phyloP scores from a whole-genome alignment of 2,888 invertebrate genomes.

The Sinopyrophorus schimmeli region DNA sequence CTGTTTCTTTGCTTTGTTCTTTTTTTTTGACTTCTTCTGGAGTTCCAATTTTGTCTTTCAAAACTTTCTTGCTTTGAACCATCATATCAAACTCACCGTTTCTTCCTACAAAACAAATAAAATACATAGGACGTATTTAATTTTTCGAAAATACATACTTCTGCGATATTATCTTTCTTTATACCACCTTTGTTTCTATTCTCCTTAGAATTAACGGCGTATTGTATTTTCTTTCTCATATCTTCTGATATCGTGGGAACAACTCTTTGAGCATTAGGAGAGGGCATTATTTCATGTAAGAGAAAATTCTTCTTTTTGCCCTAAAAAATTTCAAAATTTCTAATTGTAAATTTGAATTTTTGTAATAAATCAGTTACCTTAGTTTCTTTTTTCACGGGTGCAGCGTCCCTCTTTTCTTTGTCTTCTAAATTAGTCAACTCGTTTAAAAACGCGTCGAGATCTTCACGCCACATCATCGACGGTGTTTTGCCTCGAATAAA shows the following conservation, averaged over 20 bases:
- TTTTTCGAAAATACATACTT: conserved; percentile 45
- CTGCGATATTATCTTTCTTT: conserved; percentile 61
- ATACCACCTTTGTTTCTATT: conserved; percentile 61
- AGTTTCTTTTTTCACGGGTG: conserved; percentile 44
- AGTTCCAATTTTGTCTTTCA: conserved; percentile 60
- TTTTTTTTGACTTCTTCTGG: conserved; percentile 58
- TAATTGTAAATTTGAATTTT: too few relatives aligned
- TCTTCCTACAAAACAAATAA: conserved; percentile 52
- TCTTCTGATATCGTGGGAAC: conserved; percentile 74
- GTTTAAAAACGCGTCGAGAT: conserved; percentile 74
- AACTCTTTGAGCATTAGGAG: conserved; percentile 68
- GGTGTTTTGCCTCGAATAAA: conserved; percentile 72
- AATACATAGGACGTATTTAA: too few relatives aligned
- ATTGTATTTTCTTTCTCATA: conserved; percentile 75
- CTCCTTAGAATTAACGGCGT: conserved; percentile 62
- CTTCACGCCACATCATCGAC: conserved; percentile 82
- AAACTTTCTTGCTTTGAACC: conserved; percentile 60
- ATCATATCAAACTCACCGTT: conserved; percentile 69
- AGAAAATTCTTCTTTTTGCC: conserved; percentile 56
- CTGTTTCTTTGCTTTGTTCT: conserved; percentile 56
- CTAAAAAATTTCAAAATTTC: conserved; percentile 39
- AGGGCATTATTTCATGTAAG: conserved; percentile 67
- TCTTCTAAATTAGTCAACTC: conserved; percentile 76
- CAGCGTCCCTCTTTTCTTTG: conserved; percentile 69
- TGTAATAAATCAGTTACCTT: conserved; percentile 13